These are phyloP conservation scores for Phenganax subtilis DNA, from an alignment of 92 coral and sea anemone genomes.

Conservation along the genomic window DNA sequence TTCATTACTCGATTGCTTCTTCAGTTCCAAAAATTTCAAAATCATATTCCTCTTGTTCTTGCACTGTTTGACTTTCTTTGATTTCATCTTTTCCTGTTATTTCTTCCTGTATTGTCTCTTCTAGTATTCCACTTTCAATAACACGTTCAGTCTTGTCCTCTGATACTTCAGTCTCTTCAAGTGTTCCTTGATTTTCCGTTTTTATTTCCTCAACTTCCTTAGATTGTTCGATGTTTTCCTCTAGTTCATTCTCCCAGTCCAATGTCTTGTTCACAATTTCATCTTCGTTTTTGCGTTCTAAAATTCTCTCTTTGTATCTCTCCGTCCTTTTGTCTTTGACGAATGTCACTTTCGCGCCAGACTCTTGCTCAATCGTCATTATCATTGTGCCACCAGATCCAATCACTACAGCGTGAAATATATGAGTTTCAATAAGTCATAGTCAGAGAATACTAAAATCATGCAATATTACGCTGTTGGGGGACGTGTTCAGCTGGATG, in stretches of 20 bases:
- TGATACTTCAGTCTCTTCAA: not conserved
- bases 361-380: conserved; percentile 1
- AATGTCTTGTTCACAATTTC: not conserved
- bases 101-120: not conserved
- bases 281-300: not conserved
- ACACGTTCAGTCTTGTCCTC: not conserved
- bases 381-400: conserved; percentile 2
- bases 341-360: conserved; percentile 34
- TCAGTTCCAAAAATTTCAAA: conserved; percentile 31
- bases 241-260: not conserved
- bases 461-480: too few relatives aligned
- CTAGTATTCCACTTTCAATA: too few relatives aligned
- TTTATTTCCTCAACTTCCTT: not conserved
- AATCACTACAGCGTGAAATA: not conserved
- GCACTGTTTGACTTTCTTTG: not conserved
- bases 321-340: conserved; percentile 19
- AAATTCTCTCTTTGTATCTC: not conserved
- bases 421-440: too few relatives aligned
- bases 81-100: not conserved
- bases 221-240: not conserved
- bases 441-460: too few relatives aligned
- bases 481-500: too few relatives aligned
- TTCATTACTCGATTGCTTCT: conserved; percentile 7
- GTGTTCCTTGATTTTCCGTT: not conserved
- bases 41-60: not conserved